Conservation (phyloP, 1,140 invertebrate genomes). For the Drosophila funebris region DNA sequence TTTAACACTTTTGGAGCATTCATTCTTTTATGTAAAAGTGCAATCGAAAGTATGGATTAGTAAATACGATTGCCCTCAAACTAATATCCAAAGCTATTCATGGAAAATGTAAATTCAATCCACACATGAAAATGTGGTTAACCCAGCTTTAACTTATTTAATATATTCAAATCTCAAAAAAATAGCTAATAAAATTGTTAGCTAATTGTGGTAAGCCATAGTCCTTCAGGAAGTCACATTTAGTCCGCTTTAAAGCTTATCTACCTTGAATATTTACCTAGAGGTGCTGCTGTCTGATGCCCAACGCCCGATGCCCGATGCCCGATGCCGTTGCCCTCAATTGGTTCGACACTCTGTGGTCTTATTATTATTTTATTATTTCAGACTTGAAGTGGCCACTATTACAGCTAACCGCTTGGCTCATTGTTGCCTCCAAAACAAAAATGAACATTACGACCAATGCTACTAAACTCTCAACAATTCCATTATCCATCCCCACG, state of each 20-base stretch:
- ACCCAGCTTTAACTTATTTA: no score
- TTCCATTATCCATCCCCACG: not conserved
- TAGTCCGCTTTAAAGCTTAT: not conserved
- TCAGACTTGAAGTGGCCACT: conserved; percentile 22
- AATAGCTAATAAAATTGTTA: no score
- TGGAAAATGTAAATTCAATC: no score
- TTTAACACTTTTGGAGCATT: no score
- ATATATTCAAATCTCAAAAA: no score
- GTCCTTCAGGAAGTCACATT: not conserved
- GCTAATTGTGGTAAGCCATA: no score
- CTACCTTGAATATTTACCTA: not conserved
- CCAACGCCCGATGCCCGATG: not conserved
- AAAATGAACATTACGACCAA: conserved; percentile 35
- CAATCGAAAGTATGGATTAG: no score
- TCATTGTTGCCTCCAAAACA: conserved; percentile 14
- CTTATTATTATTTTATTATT: conserved; percentile 39
- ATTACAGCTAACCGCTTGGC: conserved; percentile 26
- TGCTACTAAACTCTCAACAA: conserved; percentile 32
- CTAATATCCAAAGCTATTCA: no score
- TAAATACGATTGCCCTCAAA: no score
- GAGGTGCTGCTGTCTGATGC: not conserved
- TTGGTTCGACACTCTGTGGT: not conserved
- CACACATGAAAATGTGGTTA: no score
- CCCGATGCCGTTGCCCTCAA: not conserved
- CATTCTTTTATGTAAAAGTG: no score